Conservation (phyloP, 35 echinoderm and acorn worm species). For the Acanthaster planci region DNA sequence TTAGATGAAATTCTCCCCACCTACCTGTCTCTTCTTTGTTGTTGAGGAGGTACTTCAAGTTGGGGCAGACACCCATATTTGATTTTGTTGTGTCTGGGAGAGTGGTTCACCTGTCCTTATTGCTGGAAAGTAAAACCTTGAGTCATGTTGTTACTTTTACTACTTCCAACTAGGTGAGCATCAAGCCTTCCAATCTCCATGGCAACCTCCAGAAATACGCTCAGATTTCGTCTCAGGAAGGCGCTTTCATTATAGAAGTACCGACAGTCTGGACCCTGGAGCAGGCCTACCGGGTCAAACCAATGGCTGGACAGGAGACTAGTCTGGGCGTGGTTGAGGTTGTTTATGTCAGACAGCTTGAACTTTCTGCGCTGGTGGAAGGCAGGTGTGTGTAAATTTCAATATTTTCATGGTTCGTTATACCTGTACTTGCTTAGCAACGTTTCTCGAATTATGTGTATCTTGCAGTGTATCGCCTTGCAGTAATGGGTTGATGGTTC, state of each 20-base stretch:
- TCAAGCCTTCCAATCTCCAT: conserved; percentile 33
- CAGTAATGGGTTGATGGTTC: no score
- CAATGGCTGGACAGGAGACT: conserved; percentile 33
- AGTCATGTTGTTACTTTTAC: no score
- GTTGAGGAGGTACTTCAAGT: no score
- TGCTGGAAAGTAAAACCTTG: no score
- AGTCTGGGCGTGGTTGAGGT: conserved; percentile 60
- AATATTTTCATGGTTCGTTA: neutral
- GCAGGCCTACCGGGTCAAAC: conserved; percentile 19
- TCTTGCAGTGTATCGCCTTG: no score
- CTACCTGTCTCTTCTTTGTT: no score
- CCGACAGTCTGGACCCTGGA: conserved; percentile 68
- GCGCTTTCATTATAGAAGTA: conserved; percentile 36
- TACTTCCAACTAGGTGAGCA: conserved; percentile 38
- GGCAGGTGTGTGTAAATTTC: conserved; percentile 50
- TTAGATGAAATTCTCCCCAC: no score
- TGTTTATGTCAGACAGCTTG: conserved; percentile 61
- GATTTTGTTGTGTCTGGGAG: no score
- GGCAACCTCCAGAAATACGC: conserved; percentile 56
- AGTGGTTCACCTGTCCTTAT: no score
- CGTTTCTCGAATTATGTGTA: no score
- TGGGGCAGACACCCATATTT: no score
- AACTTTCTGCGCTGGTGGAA: conserved; percentile 40
- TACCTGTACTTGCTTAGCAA: no score
- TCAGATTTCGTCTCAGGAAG: conserved; percentile 52